Evolutionary conservation across 2,888 invertebrate genomes (phyloP).

Genomic region (Allacma fusca): DNA sequence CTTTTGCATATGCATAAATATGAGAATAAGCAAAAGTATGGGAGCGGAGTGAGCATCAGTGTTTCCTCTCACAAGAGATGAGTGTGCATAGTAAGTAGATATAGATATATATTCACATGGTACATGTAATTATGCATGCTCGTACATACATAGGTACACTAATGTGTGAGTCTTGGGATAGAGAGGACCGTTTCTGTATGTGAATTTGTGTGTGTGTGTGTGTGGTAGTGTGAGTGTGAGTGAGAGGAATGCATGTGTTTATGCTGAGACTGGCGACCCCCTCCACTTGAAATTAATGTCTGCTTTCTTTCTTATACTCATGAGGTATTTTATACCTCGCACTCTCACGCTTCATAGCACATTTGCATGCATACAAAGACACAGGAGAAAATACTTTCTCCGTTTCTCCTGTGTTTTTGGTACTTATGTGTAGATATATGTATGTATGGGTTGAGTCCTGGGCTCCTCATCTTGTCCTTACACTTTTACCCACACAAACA

Average conservation of each 20-base stretch:
- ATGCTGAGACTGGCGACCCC: slow-evolving; percentile 26
- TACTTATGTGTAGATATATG: too few relatives aligned
- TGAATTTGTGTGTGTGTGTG: slow-evolving; percentile 2
- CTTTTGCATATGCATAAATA: too few relatives aligned
- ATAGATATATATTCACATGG: too few relatives aligned
- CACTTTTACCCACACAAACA: background rate
- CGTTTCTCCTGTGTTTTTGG: too few relatives aligned
- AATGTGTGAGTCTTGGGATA: too few relatives aligned
- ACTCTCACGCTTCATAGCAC: slow-evolving; percentile 42
- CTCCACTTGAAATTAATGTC: slow-evolving; percentile 47
- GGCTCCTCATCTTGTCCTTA: slow-evolving; percentile 1
- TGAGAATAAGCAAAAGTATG: too few relatives aligned
- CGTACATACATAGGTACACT: too few relatives aligned
- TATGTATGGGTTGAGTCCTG: too few relatives aligned
- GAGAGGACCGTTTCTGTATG: background rate
- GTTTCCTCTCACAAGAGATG: too few relatives aligned
- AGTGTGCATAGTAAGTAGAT: too few relatives aligned
- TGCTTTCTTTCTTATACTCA: slow-evolving; percentile 41
- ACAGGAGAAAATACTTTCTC: slow-evolving; percentile 25
- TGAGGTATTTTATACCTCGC: slow-evolving; percentile 38
- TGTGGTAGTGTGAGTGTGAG: slow-evolving; percentile 25
- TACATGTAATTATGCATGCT: too few relatives aligned
- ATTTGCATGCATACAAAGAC: slow-evolving; percentile 25
- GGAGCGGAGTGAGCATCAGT: too few relatives aligned
- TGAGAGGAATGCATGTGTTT: slow-evolving; percentile 23